Evolutionary conservation across 2,888 invertebrate genomes (phyloP), one percentile per base, ranked within the genome.

Genomic region (Stenoptilia bipunctidactyla): DNA sequence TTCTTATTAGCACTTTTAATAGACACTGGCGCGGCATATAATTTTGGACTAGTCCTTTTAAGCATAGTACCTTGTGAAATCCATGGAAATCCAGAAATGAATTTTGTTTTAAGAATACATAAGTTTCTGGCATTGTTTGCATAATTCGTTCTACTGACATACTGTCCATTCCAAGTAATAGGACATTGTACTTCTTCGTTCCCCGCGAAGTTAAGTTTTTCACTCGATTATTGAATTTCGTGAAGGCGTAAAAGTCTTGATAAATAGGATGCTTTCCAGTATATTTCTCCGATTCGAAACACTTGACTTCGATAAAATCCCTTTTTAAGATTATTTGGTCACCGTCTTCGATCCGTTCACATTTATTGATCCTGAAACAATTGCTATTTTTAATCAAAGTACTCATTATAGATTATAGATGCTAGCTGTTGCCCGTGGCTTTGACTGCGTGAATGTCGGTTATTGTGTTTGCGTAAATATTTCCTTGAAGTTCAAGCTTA

Each of bases 151-250:
- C 75, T 41, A 94, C 73, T 0, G 96, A 95, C 53, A 96, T 89
- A 35, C 93, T 92, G 60, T 96, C 95, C 53, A 96, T 90, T 30
- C 95, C 96, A 13, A 97, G 63, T 60, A 95, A 79, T 20, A 96
- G 68, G 0, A 96, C 88, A 43, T 85, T 86, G 49, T 82, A 83
- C 51, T 59, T 68, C 46, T 38, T 45, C 15, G 45, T 45, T 34
- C 44, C 34, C 40, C 46, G 59, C 46, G 47, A 58, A 49, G 54
- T 85, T 62, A 48, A 85, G 67, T 48, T 85, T 8, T 20, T 20
- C 3, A 20, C 8, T 3, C 8, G 3, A 5, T 20, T 8, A 20
- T 20, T 20, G 20, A 5, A 20, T 66, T 40, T 89, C 63, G 46
- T 76, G 67, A 49, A 76, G 49, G 44, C 82, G 64, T 56, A 88